Conservation (phyloP, 1,140 invertebrate genomes). For the Heliconius hermathena region DNA sequence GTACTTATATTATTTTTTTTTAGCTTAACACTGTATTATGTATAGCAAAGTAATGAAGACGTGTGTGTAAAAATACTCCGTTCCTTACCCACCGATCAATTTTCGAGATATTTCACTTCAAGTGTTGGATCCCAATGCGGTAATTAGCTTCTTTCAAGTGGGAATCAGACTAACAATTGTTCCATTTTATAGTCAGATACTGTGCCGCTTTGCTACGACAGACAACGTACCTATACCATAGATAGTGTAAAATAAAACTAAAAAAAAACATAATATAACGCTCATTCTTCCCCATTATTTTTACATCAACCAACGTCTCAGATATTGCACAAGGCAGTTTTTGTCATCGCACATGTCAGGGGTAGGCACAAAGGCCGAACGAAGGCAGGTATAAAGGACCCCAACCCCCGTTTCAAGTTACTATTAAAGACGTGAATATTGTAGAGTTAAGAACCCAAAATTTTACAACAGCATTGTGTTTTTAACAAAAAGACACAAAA, state of each 20-base stretch:
- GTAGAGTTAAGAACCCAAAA: constrained; percentile 79
- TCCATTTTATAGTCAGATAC: too few relatives aligned
- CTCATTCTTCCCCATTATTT: constrained; percentile 67
- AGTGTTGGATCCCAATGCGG: too few relatives aligned
- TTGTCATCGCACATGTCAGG: constrained; percentile 76
- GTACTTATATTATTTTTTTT: too few relatives aligned
- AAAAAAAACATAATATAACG: constrained; percentile 29
- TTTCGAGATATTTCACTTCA: too few relatives aligned
- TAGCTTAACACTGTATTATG: too few relatives aligned
- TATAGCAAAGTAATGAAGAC: too few relatives aligned
- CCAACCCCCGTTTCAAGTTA: constrained; percentile 71
- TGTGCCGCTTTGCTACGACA: too few relatives aligned
- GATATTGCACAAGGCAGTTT: constrained; percentile 77
- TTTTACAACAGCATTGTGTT: constrained; percentile 79
- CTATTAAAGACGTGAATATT: constrained; percentile 78
- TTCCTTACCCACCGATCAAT: too few relatives aligned
- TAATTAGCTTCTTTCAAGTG: too few relatives aligned
- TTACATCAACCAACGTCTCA: constrained; percentile 67
- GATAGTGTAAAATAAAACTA: constrained; percentile 7
- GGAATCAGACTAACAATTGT: too few relatives aligned
- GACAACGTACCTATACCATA: neutral
- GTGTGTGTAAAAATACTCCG: too few relatives aligned
- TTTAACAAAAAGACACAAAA: constrained; percentile 72
- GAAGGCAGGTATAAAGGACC: constrained; percentile 75
- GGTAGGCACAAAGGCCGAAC: constrained; percentile 62